A percentile compares a stretch with the other conserved stretches of the same genome.
Conservation (phyloP, 1,140 invertebrate species). For the Bombus waltoni region DNA sequence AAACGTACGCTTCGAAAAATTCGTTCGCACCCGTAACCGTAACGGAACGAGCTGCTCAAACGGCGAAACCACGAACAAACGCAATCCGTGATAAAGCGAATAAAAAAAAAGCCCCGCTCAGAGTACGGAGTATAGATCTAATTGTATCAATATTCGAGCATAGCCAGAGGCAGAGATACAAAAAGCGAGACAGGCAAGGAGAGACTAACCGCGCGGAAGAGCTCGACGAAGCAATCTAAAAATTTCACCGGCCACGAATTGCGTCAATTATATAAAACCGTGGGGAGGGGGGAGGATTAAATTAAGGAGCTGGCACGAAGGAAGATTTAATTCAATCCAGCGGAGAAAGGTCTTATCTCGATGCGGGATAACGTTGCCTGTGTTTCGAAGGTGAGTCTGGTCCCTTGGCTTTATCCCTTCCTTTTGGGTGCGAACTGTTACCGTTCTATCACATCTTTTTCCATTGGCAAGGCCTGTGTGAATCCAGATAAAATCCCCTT, state of each 20-base stretch:
- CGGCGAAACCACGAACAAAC: not conserved
- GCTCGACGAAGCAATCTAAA: constrained; percentile 20
- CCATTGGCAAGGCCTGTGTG: constrained; percentile 32
- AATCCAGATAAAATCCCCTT: constrained; percentile 58
- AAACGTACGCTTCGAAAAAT: not conserved
- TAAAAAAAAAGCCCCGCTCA: not conserved
- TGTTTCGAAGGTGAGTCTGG: constrained; percentile 63
- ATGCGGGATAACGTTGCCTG: constrained; percentile 55
- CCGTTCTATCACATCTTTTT: constrained; percentile 61
- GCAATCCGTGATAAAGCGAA: too few species aligned
- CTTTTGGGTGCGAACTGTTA: constrained; percentile 53
- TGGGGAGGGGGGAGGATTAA: not conserved
- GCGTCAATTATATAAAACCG: constrained; percentile 48
- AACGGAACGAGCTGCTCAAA: not conserved
- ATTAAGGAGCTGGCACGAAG: constrained; percentile 37
- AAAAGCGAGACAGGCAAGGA: not conserved
- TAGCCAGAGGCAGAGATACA: not conserved
- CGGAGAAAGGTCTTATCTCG: constrained; percentile 40
- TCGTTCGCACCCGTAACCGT: not conserved
- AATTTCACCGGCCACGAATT: constrained; percentile 22
- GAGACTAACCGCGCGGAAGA: not conserved
- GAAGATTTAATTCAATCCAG: constrained; percentile 64
- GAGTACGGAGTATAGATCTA: not conserved
- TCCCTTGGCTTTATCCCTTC: constrained; percentile 50
- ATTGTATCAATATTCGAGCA: constrained; percentile 12